Evolutionary conservation across 1,140 invertebrate genomes (phyloP).

Genomic region (Pristionchus pacificus): DNA sequence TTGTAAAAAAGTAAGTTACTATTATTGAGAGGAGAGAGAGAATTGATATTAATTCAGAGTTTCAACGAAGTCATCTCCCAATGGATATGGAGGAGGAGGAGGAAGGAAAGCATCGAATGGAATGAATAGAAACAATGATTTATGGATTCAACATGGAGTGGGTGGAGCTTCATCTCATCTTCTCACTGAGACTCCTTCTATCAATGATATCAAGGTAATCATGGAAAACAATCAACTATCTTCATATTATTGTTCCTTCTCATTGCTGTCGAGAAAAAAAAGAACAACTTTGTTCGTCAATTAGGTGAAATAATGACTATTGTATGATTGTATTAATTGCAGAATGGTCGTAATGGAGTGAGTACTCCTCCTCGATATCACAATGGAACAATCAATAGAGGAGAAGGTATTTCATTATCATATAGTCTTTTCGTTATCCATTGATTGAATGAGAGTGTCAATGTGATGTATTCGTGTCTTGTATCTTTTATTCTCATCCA

Average conservation of each 20-base stretch:
- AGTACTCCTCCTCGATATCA: neutral
- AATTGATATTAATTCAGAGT: no score
- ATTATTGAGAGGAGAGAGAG: neutral
- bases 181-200: neutral
- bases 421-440: no score
- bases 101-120: neutral
- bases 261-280: no score
- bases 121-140: neutral
- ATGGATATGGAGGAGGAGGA: neutral
- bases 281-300: no score
- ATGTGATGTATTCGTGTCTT: no score
- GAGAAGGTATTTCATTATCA: no score
- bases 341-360: neutral
- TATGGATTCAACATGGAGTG: neutral
- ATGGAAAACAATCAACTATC: no score
- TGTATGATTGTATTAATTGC: neutral
- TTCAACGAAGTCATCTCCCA: no score
- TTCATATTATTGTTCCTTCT: no score
- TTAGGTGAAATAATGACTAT: neutral
- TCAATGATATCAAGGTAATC: neutral
- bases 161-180: neutral
- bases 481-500: no score
- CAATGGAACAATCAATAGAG: neutral
- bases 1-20: neutral
- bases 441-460: no score